These are phyloP conservation scores for Zaprionus ornatus DNA, from an alignment of 1,140 invertebrate species.

Conservation along the genomic window DNA sequence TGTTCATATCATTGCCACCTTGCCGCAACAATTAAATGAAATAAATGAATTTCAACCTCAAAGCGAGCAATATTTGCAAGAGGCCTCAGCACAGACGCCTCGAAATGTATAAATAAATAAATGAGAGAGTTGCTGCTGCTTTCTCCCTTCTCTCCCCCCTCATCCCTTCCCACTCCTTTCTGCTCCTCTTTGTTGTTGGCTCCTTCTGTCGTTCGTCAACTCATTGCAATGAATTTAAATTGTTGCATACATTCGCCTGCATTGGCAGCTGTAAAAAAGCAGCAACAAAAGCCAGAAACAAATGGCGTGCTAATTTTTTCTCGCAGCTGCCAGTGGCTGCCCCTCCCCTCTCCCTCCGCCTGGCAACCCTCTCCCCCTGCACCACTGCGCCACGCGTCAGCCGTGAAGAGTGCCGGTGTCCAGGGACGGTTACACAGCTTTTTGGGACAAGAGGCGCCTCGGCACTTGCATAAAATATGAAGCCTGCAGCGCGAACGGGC, in stretches of 20 bases:
- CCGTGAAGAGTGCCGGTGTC: not conserved
- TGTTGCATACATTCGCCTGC: conserved; percentile 72
- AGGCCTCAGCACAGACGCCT: not conserved
- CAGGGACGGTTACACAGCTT: conserved; percentile 21
- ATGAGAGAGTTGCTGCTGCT: not conserved
- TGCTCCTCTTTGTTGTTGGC: conserved; percentile 18
- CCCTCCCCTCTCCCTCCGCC: not conserved
- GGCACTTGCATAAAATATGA: conserved; percentile 79
- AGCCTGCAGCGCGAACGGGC: conserved; percentile 24
- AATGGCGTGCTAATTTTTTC: conserved; percentile 75
- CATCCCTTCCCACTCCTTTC: not conserved
- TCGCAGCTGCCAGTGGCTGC: conserved; percentile 5
- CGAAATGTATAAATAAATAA: conserved; percentile 2
- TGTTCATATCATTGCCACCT: not conserved
- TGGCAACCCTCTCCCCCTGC: not conserved
- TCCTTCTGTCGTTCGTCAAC: conserved; percentile 57
- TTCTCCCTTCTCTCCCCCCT: not conserved
- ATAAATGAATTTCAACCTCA: not conserved
- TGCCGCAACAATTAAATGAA: not conserved
- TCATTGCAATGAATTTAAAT: conserved; percentile 82
- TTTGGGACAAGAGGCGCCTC: conserved; percentile 14
- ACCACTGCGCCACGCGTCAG: not conserved
- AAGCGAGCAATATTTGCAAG: not conserved
- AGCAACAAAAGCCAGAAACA: conserved; percentile 70
- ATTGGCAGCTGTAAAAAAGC: conserved; percentile 24